A percentile compares a stretch with the other conserved stretches of the same genome.
Conservation (phyloP, 2,113 vertebrate species). For the Ranitomeya imitator region DNA sequence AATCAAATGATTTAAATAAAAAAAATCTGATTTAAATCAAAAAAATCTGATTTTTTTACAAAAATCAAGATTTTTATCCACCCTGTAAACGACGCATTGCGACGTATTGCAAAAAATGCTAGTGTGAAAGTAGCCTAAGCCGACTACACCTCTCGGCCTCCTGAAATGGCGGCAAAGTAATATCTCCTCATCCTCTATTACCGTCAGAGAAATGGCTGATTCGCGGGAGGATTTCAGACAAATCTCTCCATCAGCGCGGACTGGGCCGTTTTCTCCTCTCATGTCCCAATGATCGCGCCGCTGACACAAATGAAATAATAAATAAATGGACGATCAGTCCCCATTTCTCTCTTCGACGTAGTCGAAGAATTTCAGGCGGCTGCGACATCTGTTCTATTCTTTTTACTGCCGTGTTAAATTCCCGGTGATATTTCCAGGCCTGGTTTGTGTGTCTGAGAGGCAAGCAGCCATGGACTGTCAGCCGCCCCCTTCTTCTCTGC, state of each 20-base stretch:
- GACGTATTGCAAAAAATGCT: no score
- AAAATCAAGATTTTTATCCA: no score
- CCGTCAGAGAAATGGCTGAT: not conserved
- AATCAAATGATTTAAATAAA: no score
- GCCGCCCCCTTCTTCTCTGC: not conserved
- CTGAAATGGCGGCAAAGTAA: not conserved
- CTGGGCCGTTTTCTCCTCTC: not conserved
- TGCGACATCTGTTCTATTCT: slow-evolving; percentile 46
- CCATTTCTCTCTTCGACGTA: slow-evolving; percentile 15
- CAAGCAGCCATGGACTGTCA: slow-evolving; percentile 9
- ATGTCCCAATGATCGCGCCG: not conserved
- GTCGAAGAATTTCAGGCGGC: slow-evolving; percentile 26
- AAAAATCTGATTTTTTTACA: no score
- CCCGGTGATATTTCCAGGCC: slow-evolving; percentile 21
- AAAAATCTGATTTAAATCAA: no score
- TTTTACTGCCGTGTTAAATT: slow-evolving; percentile 41
- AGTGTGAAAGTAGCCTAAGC: no score
- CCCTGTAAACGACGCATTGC: no score
- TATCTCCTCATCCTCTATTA: not conserved
- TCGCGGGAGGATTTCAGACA: not conserved
- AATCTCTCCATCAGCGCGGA: not conserved
- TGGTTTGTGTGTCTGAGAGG: slow-evolving; percentile 24
- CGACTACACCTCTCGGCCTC: not conserved
- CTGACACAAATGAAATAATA: slow-evolving; percentile 25
- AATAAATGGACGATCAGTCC: slow-evolving; percentile 7